Evolutionary conservation across 1,140 invertebrate genomes (phyloP), one percentile per base, ranked within the genome.

Genomic region (Anadara kagoshimensis): DNA sequence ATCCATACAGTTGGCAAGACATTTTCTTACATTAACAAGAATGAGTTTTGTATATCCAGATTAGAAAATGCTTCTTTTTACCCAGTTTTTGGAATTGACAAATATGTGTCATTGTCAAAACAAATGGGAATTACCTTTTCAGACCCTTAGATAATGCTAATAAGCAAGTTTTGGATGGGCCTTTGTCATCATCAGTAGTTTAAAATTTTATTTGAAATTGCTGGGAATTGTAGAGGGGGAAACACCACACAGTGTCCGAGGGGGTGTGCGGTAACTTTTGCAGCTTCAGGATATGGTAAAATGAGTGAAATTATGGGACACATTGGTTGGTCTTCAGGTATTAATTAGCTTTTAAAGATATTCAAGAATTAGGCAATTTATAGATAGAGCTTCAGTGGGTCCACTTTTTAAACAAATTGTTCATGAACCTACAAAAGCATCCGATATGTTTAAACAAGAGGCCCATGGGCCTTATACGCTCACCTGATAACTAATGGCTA

Each of bases 1-100:
- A 59, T 29, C 10, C 73, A 75, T 26, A 69, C 67, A 22, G 26
- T 75, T 59, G 62, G 66, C 0, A 75, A 75, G 51, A 75, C 67
- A 4, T 26, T 75, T 12, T 5, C 43, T 1, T 57, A 57, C 11
- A 51, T 43, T 11, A 69, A 58, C 20, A 49, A 26, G 41, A 29
- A 29, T 69, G 45, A 74, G n/a, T 22, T 53, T 44, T 62, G 59
- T 56, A 41, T 74, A 36, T n/a, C 61, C 18, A 51, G 54, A 26
- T 47, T 43, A 12, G 20, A 57, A 1, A 29, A 74, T 12, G 5
- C 24, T 51, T n/a, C 26, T 29, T 16, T 74, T 16, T 74, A 57
- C 45, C 72, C 72, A 7, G 58, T 68, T 26, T 44, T 47, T 16
- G 64, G 22, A n/a, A 36, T 74, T 45, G 36, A 58, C 10, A 47